Base-by-base conservation (phyloP, 2,113 vertebrate genomes). In the Ploceus nigricollis region DNA sequence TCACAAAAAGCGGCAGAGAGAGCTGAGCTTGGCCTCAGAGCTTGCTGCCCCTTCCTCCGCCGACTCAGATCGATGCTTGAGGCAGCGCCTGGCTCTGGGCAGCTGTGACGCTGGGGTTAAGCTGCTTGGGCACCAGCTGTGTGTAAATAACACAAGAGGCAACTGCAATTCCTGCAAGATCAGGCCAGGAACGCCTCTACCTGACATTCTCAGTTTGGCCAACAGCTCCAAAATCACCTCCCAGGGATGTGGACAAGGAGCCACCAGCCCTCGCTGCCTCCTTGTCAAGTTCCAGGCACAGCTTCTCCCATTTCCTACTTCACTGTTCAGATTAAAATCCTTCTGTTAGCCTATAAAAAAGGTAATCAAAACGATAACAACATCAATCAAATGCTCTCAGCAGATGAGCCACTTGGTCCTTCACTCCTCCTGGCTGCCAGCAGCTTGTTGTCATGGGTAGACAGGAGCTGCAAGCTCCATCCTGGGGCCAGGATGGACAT, bases 321-420 rank as follows among this genome's bases (percentile, higher is more conserved):
- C 56, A n/a, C 57, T 78, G 64, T n/a, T 56, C 70, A 84, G 70
- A 93, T 89, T 75, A 92, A 94, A 94, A 75, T 53, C 91, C 87
- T 89, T 53, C 70, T 72, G 78, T 19, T 47, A 73, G 54, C 84
- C 84, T 65, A 57, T 57, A 61, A 87, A 94, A 70, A 76, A 61
- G n/a, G 73, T 64, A 82, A 92, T 60, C 27, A 90, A 76, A 94
- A 66, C 0, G 5, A 47, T 57, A 91, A 83, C 64, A 68, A 50
- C 68, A 81, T 66, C 87, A 68, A 82, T 16, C 71, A 23, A 93
- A 91, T 0, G 8, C 45, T 57, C 70, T 87, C 84, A 57, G 63
- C 73, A 86, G 88, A 75, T 35, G 72, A 90, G 30, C 25, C 73
- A 87, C 15, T 69, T 85, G 66, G 57, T 87, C 45, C 57, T 79